Percentiles rank a stretch among this genome's conserved stretches.
Evolutionary conservation across 2,113 vertebrate species (phyloP).

Genomic region (Corythoichthys intestinalis): DNA sequence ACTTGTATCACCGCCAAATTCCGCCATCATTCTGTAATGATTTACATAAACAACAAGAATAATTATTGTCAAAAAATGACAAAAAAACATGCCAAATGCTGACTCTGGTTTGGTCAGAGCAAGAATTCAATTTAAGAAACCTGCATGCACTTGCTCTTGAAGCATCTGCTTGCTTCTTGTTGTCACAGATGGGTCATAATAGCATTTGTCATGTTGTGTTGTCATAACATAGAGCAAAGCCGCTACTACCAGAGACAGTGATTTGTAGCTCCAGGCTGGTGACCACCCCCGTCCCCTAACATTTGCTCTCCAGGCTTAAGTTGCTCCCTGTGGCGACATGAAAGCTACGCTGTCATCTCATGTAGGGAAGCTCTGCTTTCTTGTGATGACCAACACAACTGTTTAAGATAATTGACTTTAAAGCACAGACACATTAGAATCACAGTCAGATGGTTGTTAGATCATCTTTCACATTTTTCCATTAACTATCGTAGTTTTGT

Average conservation of each 20-base stretch:
- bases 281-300: conserved; percentile 30
- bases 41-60: not conserved
- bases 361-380: conserved; percentile 8
- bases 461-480: not conserved
- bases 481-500: not conserved
- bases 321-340: conserved; percentile 48
- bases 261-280: conserved; percentile 40
- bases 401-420: not conserved
- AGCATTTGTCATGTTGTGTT: conserved; percentile 40
- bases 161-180: conserved; percentile 31
- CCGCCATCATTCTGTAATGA: too few species aligned
- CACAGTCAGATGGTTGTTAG: conserved; percentile 3
- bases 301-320: conserved; percentile 52
- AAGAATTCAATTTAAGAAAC: not conserved
- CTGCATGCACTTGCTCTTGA: not conserved
- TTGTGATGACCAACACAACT: conserved; percentile 13
- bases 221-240: conserved; percentile 36
- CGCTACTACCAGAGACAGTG: conserved; percentile 29
- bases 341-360: conserved; percentile 25
- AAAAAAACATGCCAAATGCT: not conserved
- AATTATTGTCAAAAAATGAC: not conserved
- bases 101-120: not conserved
- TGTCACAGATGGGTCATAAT: conserved; percentile 46
- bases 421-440: conserved; percentile 15
- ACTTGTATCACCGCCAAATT: too few species aligned